phyloP scores from a whole-genome alignment of 2,797 vertebrate genomes.

The Sebastes oblongus region DNA sequence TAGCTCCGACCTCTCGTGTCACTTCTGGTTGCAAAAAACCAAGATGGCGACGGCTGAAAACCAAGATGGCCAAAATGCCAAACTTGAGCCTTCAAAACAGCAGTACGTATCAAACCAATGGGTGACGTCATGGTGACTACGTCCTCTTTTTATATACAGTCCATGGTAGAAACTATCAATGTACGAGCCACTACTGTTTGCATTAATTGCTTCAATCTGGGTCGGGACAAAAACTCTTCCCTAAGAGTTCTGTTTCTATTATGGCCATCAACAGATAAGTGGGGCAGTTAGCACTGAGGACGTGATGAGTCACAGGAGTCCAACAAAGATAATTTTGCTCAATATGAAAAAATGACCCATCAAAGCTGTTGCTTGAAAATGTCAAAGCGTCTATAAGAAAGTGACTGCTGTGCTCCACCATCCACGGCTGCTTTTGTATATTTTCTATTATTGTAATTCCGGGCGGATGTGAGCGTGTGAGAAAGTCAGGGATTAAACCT shows the following conservation, averaged over 20 bases:
- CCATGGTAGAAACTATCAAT: neutral
- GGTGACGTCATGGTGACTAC: too few relatives aligned
- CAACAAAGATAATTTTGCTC: neutral
- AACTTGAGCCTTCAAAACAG: too few relatives aligned
- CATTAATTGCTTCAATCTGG: slow-evolving; percentile 9
- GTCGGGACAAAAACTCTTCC: slow-evolving; percentile 8
- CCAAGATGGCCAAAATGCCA: too few relatives aligned
- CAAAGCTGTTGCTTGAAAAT: slow-evolving; percentile 35
- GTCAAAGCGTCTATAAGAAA: slow-evolving; percentile 34
- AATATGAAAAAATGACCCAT: slow-evolving; percentile 13
- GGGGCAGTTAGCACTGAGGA: neutral
- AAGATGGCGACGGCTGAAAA: too few relatives aligned
- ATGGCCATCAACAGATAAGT: neutral
- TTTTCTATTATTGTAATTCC: slow-evolving; percentile 22
- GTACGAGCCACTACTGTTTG: neutral
- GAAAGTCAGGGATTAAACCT: slow-evolving; percentile 53
- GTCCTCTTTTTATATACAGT: too few relatives aligned
- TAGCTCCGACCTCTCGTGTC: too few relatives aligned
- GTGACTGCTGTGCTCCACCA: neutral
- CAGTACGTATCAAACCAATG: too few relatives aligned
- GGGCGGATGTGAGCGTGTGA: slow-evolving; percentile 20
- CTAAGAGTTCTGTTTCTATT: slow-evolving; percentile 6
- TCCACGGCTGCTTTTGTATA: neutral
- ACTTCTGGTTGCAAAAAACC: too few relatives aligned
- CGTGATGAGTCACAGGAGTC: neutral